These are phyloP conservation scores for Prunella himalayana DNA, from an alignment of 2,113 vertebrate species.

Conservation along the genomic window DNA sequence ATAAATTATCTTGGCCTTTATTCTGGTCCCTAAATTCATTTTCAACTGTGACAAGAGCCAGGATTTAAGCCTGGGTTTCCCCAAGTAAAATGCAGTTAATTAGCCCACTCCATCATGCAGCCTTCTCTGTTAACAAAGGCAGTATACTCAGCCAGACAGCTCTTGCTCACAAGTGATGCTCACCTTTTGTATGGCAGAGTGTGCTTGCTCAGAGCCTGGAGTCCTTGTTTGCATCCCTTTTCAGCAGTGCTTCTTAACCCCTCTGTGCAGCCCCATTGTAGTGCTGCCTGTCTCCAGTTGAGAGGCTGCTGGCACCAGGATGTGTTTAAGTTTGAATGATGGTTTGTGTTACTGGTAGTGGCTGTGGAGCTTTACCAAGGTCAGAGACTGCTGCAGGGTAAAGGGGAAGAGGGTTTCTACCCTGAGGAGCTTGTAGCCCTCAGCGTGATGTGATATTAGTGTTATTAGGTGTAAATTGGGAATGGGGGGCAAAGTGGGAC, in stretches of 20 bases:
- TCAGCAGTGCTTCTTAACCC: not conserved
- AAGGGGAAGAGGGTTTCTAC: not conserved
- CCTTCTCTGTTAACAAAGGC: not conserved
- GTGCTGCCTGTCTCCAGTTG: not conserved
- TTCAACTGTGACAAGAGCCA: conserved; percentile 19
- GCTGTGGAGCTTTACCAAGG: not conserved
- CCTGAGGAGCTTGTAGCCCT: not conserved
- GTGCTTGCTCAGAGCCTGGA: not conserved
- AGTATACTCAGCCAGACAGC: not conserved
- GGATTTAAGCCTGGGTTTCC: not conserved
- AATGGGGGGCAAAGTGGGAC: not conserved
- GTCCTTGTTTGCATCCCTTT: conserved; percentile 16
- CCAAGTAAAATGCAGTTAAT: conserved; percentile 46
- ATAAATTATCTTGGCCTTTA: not conserved
- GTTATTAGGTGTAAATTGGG: not conserved
- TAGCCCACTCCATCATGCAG: conserved; percentile 20
- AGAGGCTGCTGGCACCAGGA: not conserved
- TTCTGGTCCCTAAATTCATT: conserved; percentile 29
- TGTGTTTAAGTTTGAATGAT: not conserved
- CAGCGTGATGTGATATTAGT: not conserved
- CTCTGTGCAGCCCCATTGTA: not conserved
- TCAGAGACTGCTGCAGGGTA: not conserved
- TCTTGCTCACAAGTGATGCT: conserved; percentile 7
- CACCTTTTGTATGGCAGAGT: not conserved
- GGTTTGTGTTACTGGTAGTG: not conserved